phyloP scores from a whole-genome alignment of 2,113 vertebrate genomes.

The Sus scrofa region T2T-Sscrofa CM000827.6:82563001-82563500 shows the following conservation, averaged over 20 bases:
- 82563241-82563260: not conserved
- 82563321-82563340: not conserved
- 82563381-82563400: rapidly evolving
- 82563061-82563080: not conserved
- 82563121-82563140: not conserved
- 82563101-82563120: not conserved
- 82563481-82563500: not conserved
- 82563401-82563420: not conserved
- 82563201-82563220: not conserved
- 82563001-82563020: not conserved
- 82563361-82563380: not conserved
- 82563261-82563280: not conserved
- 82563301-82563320: not conserved
- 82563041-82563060: not conserved
- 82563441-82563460: not conserved
- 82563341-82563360: not conserved
- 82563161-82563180: not conserved
- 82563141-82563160: not conserved
- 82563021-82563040: no score
- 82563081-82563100: not conserved
- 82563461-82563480: not conserved
- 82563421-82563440: not conserved
- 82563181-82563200: not conserved
- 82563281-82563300: not conserved
- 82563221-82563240: not conserved